Evolutionary conservation across 2,113 vertebrate species (phyloP).

Genomic region (Apteryx mantelli): DNA sequence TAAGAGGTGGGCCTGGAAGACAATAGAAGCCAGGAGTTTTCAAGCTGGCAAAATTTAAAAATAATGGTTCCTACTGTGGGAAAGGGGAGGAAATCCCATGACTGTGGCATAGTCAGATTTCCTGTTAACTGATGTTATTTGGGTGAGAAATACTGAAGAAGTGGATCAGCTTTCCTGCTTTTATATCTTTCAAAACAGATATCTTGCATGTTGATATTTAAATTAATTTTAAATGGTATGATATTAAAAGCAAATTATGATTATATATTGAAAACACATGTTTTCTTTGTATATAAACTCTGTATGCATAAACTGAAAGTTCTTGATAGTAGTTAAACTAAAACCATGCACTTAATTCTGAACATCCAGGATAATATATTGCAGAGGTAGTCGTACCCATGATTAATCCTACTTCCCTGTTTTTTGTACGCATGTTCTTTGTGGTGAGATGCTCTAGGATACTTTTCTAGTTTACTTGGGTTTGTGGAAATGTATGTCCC

Average conservation of each 20-base stretch:
- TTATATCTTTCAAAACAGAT: not conserved
- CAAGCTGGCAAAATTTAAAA: not conserved
- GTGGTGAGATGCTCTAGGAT: not conserved
- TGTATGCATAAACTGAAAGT: not conserved
- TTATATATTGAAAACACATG: not conserved
- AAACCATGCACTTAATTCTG: not conserved
- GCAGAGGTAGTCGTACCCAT: not conserved
- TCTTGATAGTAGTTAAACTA: not conserved
- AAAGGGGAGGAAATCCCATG: not conserved
- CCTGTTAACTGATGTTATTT: not conserved
- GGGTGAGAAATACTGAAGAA: not conserved
- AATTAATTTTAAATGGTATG: not conserved
- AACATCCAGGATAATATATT: not conserved
- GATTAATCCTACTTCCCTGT: not conserved
- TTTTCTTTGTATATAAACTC: not conserved
- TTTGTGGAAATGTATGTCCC: not conserved
- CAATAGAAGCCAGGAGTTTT: slow-evolving; percentile 8
- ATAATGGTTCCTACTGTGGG: not conserved
- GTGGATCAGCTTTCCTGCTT: not conserved
- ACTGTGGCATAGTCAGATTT: not conserved
- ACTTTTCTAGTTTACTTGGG: not conserved
- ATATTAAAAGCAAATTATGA: not conserved
- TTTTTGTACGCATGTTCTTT: not conserved
- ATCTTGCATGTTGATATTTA: not conserved
- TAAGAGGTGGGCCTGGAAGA: not conserved